These are phyloP conservation scores for Pecten maximus DNA, from an alignment of 2,888 invertebrate species.

Conservation along the genomic window DNA sequence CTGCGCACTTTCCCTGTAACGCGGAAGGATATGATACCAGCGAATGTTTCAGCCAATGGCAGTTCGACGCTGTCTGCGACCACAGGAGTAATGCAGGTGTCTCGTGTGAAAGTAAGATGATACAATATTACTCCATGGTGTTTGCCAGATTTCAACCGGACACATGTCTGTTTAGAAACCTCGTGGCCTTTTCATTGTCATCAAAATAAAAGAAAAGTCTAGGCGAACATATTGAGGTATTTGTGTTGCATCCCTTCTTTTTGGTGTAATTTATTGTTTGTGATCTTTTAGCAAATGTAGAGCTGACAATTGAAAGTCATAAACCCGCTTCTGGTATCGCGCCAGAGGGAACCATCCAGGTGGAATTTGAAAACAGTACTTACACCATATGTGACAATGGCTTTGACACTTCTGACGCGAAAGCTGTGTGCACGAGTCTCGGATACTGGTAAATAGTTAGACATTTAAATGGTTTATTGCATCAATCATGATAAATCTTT, in stretches of 20 bases:
- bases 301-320: not conserved
- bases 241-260: too few species aligned
- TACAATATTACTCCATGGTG: too few species aligned
- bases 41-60: not conserved
- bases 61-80: not conserved
- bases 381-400: slow-evolving; percentile 14
- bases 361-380: not conserved
- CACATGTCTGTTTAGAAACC: too few species aligned
- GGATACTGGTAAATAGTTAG: slow-evolving; percentile 29
- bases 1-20: not conserved
- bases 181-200: too few species aligned
- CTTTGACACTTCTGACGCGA: not conserved
- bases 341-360: not conserved
- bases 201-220: too few species aligned
- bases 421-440: not conserved
- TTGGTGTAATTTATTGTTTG: too few species aligned
- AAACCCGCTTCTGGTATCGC: not conserved
- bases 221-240: too few species aligned
- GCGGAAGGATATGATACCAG: slow-evolving; percentile 10
- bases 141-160: too few species aligned
- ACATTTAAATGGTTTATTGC: too few species aligned
- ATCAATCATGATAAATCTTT: too few species aligned
- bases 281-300: not conserved
- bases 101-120: not conserved
- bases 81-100: not conserved